These are phyloP conservation scores for Jacana jacana DNA, from an alignment of 2,113 vertebrate genomes.

Conservation along the genomic window DNA sequence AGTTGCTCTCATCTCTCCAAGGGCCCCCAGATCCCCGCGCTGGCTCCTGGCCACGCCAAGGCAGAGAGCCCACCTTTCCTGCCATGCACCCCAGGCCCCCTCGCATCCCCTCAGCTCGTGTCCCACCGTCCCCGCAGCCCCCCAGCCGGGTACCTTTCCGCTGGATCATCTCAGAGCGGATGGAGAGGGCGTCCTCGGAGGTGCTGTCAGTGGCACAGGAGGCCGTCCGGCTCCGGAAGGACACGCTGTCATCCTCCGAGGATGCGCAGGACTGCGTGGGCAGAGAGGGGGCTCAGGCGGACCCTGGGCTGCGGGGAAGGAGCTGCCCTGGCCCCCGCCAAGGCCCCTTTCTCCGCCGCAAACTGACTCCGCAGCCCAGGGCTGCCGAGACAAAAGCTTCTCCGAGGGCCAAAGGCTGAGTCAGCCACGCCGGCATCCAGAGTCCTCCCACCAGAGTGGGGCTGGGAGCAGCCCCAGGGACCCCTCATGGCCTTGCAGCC, in stretches of 20 bases:
- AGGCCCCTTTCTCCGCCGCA: neutral
- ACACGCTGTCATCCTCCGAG: conserved; percentile 73
- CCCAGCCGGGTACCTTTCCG: conserved; percentile 64
- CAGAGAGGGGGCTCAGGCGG: neutral
- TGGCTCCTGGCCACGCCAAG: neutral
- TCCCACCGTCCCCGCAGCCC: accelerated
- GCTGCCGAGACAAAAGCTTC: conserved; percentile 51
- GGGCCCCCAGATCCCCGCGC: neutral
- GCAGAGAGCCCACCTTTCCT: neutral
- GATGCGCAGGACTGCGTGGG: conserved; percentile 76
- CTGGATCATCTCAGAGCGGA: conserved; percentile 82
- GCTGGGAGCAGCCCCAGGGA: conserved; percentile 41
- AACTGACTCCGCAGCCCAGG: neutral
- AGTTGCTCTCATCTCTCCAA: neutral
- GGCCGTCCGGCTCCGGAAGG: conserved; percentile 75
- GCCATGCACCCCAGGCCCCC: accelerated
- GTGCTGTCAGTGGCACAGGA: conserved; percentile 71
- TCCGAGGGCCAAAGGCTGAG: conserved; percentile 59
- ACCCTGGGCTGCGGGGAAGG: neutral
- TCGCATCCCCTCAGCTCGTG: accelerated
- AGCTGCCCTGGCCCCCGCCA: neutral
- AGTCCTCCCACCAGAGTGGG: conserved; percentile 49
- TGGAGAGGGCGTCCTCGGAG: conserved; percentile 75
- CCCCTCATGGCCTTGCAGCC: neutral
- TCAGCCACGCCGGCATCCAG: conserved; percentile 47